Evolutionary conservation across 2,888 invertebrate genomes (phyloP).

Genomic region (Matsumyia berberina): DNA sequence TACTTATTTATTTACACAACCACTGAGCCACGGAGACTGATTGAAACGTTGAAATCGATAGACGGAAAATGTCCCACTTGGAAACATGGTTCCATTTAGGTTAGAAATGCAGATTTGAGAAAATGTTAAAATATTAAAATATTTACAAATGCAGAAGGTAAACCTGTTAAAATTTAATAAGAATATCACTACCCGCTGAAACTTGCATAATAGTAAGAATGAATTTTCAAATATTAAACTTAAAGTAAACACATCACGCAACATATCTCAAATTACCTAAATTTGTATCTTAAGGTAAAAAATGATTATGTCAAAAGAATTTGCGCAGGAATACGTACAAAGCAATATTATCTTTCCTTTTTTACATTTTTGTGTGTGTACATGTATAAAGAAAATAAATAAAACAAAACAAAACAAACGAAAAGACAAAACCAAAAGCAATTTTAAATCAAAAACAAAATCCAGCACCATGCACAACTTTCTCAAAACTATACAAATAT

Average conservation of each 20-base stretch:
- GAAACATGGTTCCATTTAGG: too few relatives aligned
- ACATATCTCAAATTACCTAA: constrained; percentile 63
- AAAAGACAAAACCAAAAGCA: constrained; percentile 57
- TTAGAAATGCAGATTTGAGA: too few relatives aligned
- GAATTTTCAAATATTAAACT: neutral
- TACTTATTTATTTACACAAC: too few relatives aligned
- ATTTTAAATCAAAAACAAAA: constrained; percentile 49
- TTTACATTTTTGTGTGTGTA: constrained; percentile 81
- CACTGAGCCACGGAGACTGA: too few relatives aligned
- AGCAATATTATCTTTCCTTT: constrained; percentile 71
- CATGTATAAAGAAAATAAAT: constrained; percentile 77
- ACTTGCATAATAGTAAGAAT: neutral
- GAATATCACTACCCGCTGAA: constrained; percentile 24
- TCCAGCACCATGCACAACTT: constrained; percentile 69
- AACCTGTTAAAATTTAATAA: neutral
- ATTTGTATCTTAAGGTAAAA: constrained; percentile 7
- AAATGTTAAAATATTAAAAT: too few relatives aligned
- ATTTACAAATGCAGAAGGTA: too few relatives aligned
- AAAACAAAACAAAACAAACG: constrained; percentile 51
- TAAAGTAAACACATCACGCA: neutral
- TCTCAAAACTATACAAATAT: constrained; percentile 36
- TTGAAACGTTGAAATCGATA: too few relatives aligned
- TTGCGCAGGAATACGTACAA: constrained; percentile 79
- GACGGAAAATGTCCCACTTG: too few relatives aligned
- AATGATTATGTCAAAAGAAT: constrained; percentile 36